Evolutionary conservation across 23 tunicate species (phyloP).

Genomic region (Ciona savignyi): DNA sequence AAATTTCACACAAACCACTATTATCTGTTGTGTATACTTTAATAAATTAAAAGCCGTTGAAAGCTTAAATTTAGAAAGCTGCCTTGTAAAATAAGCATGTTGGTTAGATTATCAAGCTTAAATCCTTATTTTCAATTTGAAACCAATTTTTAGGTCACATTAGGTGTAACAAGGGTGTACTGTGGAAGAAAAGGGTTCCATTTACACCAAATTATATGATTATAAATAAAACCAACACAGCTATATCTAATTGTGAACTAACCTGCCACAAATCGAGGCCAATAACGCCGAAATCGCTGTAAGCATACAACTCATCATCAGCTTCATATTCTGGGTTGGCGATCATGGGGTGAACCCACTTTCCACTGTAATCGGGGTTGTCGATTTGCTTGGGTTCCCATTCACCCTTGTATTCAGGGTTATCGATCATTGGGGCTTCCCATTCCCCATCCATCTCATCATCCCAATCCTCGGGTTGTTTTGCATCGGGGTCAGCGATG

Average conservation of each 20-base stretch:
- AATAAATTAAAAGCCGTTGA: too few species aligned
- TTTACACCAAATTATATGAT: too few species aligned
- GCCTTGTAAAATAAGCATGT: too few species aligned
- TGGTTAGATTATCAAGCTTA: too few species aligned
- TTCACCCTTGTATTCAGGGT: slow-evolving; percentile 99
- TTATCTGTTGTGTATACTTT: too few species aligned
- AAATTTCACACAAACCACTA: too few species aligned
- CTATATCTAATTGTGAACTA: too few species aligned
- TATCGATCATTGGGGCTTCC: slow-evolving; percentile 97
- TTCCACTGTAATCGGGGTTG: slow-evolving; percentile 95
- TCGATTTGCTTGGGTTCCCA: slow-evolving; percentile 90
- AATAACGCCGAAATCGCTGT: slow-evolving; percentile 91
- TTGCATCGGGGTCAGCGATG: slow-evolving; percentile 94
- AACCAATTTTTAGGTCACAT: background rate
- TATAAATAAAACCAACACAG: too few species aligned
- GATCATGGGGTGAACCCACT: slow-evolving; percentile 98
- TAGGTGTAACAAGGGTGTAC: too few species aligned
- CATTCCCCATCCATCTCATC: slow-evolving; percentile 99
- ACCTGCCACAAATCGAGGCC: slow-evolving; percentile 99
- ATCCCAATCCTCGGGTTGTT: slow-evolving; percentile 97
- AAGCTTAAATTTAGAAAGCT: too few species aligned
- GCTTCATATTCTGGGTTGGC: slow-evolving; percentile 92
- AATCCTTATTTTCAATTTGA: too few species aligned
- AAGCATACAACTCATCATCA: slow-evolving; percentile 81
- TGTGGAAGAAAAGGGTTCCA: too few species aligned